Conservation (phyloP, 2,888 invertebrate genomes). For the Habroteleia sp. region DNA sequence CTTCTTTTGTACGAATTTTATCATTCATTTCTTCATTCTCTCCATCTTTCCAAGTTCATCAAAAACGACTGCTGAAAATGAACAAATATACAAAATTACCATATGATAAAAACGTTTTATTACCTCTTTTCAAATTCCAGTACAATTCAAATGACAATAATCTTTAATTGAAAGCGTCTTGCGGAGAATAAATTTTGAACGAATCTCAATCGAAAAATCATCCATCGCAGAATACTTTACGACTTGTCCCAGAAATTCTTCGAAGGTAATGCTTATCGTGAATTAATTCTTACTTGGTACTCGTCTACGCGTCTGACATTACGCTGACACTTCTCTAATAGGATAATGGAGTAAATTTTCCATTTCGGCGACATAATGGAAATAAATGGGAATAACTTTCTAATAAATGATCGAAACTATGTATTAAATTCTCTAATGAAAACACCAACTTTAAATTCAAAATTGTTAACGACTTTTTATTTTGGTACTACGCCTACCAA, state of each 20-base stretch:
- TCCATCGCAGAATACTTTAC: background rate
- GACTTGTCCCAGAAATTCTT: constrained; percentile 22
- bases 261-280: constrained; percentile 26
- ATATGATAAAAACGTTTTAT: too few species aligned
- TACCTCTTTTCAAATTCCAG: too few species aligned
- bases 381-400: constrained; percentile 54
- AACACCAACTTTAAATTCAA: constrained; percentile 10
- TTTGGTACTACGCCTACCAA: too few species aligned
- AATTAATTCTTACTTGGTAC: constrained; percentile 27
- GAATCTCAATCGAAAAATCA: constrained; percentile 63
- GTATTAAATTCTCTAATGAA: constrained; percentile 27
- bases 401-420: constrained; percentile 26
- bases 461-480: too few species aligned
- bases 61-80: too few species aligned
- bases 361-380: constrained; percentile 44
- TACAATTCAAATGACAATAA: too few species aligned
- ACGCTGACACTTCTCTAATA: constrained; percentile 47
- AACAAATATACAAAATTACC: too few species aligned
- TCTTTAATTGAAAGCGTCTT: too few species aligned
- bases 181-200: too few species aligned
- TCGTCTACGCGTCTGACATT: constrained; percentile 18
- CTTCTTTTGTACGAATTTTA: too few species aligned
- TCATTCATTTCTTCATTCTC: too few species aligned
- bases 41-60: too few species aligned
- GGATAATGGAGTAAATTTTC: constrained; percentile 49